phyloP scores from a whole-genome alignment of 53 echinoderm and acorn worm species.

The Henricia sp. region DNA sequence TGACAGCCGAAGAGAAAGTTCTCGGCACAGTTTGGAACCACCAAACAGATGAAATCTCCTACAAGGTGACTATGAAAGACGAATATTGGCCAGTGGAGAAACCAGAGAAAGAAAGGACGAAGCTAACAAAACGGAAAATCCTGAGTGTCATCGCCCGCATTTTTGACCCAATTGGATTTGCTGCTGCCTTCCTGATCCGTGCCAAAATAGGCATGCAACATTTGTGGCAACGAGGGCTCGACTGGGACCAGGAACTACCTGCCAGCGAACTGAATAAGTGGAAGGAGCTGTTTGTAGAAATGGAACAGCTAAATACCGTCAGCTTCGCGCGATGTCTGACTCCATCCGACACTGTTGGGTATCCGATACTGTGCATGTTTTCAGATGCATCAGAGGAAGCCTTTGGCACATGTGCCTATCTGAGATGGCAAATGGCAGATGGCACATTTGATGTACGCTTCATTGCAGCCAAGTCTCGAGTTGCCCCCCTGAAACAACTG shows the following conservation, averaged over 20 bases:
- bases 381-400: conserved; percentile 69
- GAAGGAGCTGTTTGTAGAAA: conserved; percentile 44
- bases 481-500: conserved; percentile 56
- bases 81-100: no score
- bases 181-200: conserved; percentile 49
- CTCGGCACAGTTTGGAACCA: conserved; percentile 57
- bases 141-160: no score
- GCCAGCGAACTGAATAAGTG: conserved; percentile 4
- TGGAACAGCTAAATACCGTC: conserved; percentile 34
- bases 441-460: conserved; percentile 28
- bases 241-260: conserved; percentile 63
- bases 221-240: conserved; percentile 45
- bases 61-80: no score
- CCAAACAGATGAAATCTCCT: conserved; percentile 43
- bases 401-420: conserved; percentile 59
- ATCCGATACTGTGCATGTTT: conserved; percentile 47
- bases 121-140: no score
- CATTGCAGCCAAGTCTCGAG: conserved; percentile 63
- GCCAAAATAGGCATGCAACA: conserved; percentile 56
- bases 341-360: conserved; percentile 13
- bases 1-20: conserved; percentile 38
- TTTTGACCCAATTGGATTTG: conserved; percentile 69
- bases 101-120: no score
- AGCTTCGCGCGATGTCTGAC: conserved; percentile 52
- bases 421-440: conserved; percentile 42